These are phyloP conservation scores for Hippopotamus amphibius DNA, from an alignment of 2,113 vertebrate species.

Conservation along the genomic window DNA sequence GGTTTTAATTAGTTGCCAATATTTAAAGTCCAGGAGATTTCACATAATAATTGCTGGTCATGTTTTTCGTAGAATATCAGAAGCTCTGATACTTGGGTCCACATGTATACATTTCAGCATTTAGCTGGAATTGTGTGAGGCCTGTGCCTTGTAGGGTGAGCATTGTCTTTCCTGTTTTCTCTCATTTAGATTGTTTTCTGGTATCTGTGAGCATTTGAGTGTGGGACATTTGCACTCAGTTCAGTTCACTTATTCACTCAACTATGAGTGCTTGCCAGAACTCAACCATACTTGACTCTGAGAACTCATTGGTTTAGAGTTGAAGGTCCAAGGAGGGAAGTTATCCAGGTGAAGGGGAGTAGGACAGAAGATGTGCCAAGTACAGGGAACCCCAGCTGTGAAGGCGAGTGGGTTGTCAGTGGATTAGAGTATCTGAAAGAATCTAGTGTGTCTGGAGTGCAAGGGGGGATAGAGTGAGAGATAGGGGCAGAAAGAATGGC, in stretches of 20 bases:
- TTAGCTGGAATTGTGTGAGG: constrained; percentile 6
- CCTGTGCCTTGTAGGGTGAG: background rate
- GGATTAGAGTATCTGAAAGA: background rate
- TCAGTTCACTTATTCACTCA: constrained; percentile 51
- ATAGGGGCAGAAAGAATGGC: background rate
- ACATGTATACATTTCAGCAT: background rate
- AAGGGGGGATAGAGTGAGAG: background rate
- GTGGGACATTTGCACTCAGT: background rate
- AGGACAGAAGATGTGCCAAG: background rate
- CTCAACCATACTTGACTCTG: background rate
- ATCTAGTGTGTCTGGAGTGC: background rate
- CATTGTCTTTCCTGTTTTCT: constrained; percentile 34
- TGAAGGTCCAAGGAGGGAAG: background rate
- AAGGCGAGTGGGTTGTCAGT: background rate
- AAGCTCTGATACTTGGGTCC: background rate
- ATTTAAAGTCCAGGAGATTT: constrained; percentile 31
- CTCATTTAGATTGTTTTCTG: constrained; percentile 49
- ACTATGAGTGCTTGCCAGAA: background rate
- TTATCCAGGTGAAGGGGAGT: background rate
- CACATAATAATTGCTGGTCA: constrained; percentile 17
- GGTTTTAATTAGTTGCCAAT: constrained; percentile 36
- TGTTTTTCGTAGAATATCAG: constrained; percentile 39
- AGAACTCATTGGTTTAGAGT: constrained; percentile 20
- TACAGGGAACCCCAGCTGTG: background rate
- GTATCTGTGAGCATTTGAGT: constrained; percentile 14